Percentiles rank a stretch among this genome's conserved stretches.
These are phyloP conservation scores for Eumaeus atala DNA, from an alignment of 1,140 invertebrate species.

Conservation along the genomic window DNA sequence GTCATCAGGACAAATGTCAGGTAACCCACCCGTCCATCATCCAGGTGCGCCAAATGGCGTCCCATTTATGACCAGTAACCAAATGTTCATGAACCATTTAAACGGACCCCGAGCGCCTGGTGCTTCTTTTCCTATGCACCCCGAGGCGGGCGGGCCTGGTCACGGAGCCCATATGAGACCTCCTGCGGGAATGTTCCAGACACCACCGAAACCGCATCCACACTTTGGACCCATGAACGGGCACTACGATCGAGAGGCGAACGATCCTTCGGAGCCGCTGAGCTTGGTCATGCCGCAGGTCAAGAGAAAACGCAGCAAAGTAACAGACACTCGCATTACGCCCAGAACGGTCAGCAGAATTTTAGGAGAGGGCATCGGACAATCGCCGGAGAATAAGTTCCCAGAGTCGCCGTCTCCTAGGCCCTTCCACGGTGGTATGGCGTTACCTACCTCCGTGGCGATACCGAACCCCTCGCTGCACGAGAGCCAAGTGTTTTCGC, in stretches of 20 bases:
- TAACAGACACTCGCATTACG: slow-evolving; percentile 96
- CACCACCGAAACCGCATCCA: slow-evolving; percentile 82
- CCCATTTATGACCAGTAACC: slow-evolving; percentile 57
- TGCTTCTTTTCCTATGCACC: slow-evolving; percentile 69
- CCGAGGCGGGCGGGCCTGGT: slow-evolving; percentile 73
- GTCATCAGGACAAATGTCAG: slow-evolving; percentile 75
- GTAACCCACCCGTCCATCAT: slow-evolving; percentile 75
- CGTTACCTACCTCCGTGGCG: slow-evolving; percentile 93
- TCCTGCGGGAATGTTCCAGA: slow-evolving; percentile 86
- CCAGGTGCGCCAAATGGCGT: slow-evolving; percentile 60
- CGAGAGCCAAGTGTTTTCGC: slow-evolving; percentile 94
- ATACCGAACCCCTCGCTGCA: slow-evolving; percentile 96
- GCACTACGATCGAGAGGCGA: slow-evolving; percentile 79
- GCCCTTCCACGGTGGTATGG: slow-evolving; percentile 86
- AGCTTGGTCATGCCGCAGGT: slow-evolving; percentile 91
- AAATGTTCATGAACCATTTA: slow-evolving; percentile 66
- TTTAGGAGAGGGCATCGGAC: slow-evolving; percentile 84
- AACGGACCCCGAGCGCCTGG: slow-evolving; percentile 73
- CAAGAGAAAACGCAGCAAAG: slow-evolving; percentile 97
- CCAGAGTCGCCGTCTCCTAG: slow-evolving; percentile 81
- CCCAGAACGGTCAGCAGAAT: slow-evolving; percentile 91
- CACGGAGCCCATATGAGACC: slow-evolving; percentile 81
- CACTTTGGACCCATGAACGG: slow-evolving; percentile 80
- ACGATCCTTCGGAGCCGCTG: slow-evolving; percentile 94
- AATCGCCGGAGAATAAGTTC: slow-evolving; percentile 76